These are phyloP conservation scores for Drosophila pseudoananassae DNA, from an alignment of 1,140 invertebrate genomes.

Conservation along the genomic window DNA sequence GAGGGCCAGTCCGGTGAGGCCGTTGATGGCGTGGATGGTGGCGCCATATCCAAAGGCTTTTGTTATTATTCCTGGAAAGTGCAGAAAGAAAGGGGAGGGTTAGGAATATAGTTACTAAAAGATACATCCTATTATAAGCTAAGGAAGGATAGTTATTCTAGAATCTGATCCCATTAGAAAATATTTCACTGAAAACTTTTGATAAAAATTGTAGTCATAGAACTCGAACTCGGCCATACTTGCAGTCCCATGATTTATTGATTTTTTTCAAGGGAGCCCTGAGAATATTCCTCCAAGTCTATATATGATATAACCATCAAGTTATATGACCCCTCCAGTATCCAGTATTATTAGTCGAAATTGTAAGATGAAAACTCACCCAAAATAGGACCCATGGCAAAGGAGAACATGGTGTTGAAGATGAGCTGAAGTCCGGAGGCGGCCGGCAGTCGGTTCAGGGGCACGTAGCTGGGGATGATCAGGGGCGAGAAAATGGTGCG, in stretches of 20 bases:
- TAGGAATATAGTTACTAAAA: background rate
- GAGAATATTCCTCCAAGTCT: too few relatives aligned
- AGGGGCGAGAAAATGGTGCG: slow-evolving; percentile 89
- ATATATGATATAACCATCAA: too few relatives aligned
- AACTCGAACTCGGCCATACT: too few relatives aligned
- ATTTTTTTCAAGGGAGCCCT: too few relatives aligned
- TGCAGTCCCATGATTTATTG: too few relatives aligned
- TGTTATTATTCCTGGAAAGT: slow-evolving; percentile 58
- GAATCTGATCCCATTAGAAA: too few relatives aligned
- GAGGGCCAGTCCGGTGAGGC: slow-evolving; percentile 53
- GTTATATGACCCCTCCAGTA: too few relatives aligned
- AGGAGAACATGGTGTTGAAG: slow-evolving; percentile 86
- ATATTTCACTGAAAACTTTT: too few relatives aligned
- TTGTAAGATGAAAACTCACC: slow-evolving; percentile 83
- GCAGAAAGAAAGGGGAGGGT: background rate
- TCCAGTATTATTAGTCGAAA: too few relatives aligned
- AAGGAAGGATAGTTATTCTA: too few relatives aligned
- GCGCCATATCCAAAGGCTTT: slow-evolving; percentile 56
- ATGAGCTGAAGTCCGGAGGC: slow-evolving; percentile 88
- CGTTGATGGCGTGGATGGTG: slow-evolving; percentile 72
- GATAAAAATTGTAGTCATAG: too few relatives aligned
- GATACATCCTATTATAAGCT: too few relatives aligned
- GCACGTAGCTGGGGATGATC: slow-evolving; percentile 88
- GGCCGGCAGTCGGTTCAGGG: slow-evolving; percentile 86
- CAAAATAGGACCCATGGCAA: slow-evolving; percentile 87